phyloP scores from a whole-genome alignment of 2,888 invertebrate species.

The Latrodectus elegans region DNA sequence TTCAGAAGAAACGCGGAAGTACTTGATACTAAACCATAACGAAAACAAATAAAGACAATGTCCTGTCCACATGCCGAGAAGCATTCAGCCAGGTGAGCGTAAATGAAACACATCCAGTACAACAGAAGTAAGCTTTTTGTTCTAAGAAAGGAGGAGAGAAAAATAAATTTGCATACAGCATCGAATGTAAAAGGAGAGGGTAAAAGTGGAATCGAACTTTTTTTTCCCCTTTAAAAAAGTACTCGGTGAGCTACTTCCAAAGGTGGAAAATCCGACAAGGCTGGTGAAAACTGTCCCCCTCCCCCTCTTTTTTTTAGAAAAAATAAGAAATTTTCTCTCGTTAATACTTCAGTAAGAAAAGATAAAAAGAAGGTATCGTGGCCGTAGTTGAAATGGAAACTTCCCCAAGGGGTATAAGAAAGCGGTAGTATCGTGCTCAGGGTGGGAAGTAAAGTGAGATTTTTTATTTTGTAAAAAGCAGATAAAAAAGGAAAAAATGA shows the following conservation, averaged over 20 bases:
- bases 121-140: constrained; percentile 31
- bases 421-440: neutral
- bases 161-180: constrained; percentile 35
- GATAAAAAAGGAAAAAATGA: neutral
- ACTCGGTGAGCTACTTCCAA: neutral
- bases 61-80: neutral
- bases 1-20: too few relatives aligned
- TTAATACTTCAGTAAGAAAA: neutral
- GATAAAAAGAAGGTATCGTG: neutral
- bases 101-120: constrained; percentile 30
- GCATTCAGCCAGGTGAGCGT: constrained; percentile 21
- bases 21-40: too few relatives aligned
- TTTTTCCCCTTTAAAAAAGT: neutral
- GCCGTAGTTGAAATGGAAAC: constrained; percentile 33
- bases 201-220: constrained; percentile 22
- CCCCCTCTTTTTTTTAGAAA: too few relatives aligned
- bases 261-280: constrained; percentile 2
- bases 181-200: neutral
- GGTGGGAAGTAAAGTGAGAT: neutral
- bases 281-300: neutral
- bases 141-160: neutral
- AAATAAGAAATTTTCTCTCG: too few relatives aligned
- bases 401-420: constrained; percentile 9
- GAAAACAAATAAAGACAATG: too few relatives aligned
- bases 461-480: neutral